Conservation (phyloP, 2,113 vertebrate genomes). For the Lampris incognitus region DNA sequence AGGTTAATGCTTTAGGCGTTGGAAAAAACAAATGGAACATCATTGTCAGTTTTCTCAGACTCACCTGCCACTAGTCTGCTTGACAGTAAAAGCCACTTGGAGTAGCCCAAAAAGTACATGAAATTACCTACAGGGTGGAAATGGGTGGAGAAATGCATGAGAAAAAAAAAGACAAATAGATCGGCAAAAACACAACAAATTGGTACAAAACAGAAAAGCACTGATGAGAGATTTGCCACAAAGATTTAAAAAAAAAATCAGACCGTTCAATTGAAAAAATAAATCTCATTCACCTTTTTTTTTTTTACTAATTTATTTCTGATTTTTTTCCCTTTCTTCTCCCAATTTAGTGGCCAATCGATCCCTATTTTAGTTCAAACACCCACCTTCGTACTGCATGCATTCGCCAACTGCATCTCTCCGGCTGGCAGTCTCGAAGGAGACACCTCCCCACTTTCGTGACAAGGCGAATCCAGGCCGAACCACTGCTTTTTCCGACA, state of each 20-base stretch:
- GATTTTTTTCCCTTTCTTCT: too few relatives aligned
- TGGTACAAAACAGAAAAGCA: not conserved
- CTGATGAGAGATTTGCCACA: not conserved
- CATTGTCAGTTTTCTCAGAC: not conserved
- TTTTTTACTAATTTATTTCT: too few relatives aligned
- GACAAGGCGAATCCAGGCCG: too few relatives aligned
- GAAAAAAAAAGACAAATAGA: not conserved
- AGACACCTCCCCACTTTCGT: too few relatives aligned
- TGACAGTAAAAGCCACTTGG: constrained; percentile 86
- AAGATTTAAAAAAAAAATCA: not conserved
- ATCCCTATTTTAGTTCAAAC: too few relatives aligned
- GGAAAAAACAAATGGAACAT: not conserved
- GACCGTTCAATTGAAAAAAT: too few relatives aligned
- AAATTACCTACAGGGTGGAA: constrained; percentile 82
- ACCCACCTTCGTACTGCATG: too few relatives aligned
- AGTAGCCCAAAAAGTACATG: constrained; percentile 87
- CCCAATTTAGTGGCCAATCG: too few relatives aligned
- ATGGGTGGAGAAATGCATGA: not conserved
- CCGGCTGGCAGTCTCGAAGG: too few relatives aligned
- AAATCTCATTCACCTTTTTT: too few relatives aligned
- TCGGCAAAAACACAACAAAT: not conserved
- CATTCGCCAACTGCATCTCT: too few relatives aligned
- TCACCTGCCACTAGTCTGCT: constrained; percentile 88
- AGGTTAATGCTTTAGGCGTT: not conserved
- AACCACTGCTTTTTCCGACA: too few relatives aligned